Base-by-base conservation (phyloP, 2,888 invertebrate genomes). In the Ophion ellenae region DNA sequence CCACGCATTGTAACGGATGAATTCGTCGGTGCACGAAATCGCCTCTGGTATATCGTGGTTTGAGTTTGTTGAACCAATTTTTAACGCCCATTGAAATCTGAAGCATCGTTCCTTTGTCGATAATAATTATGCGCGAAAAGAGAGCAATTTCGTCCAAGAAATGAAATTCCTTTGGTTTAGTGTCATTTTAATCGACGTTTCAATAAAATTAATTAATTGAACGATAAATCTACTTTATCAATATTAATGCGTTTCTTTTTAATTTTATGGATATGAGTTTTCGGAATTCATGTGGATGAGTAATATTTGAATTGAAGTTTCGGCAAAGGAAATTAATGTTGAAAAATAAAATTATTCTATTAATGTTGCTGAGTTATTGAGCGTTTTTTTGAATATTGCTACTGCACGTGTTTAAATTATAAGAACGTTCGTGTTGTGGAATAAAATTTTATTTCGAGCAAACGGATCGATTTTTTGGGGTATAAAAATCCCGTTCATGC, bases 11-110 rank as follows among this genome's bases (percentile, higher is more conserved):
- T 40, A 36, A 20, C 59, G 40, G 32, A 11, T 40, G n/a, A 61
- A 61, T 74, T 61, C 73, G 40, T 74, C 40, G n/a, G 10, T 36
- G 14, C 61, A 24, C 11, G 11, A 74, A 61, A 74, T 61, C 32
- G 40, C 1, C 24, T 14, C 20, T 11, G 7, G 40, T n/a, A 6
- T 40, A 74, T 74, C 10, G 24, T 40, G 11, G 11, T 24, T 28
- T 32, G 3, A 28, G 9, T 53, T 53, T 53, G 53, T 53, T 17
- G 53, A 17, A 28, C 24, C 20, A 6, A 3, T 36, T 40, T 61
- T 36, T 11, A 2, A 24, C 36, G 32, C 7, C n/a, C 14, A n/a
- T 24, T n/a, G 57, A 57, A 17, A 59, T 1, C n/a, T 57, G 36
- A 71, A 3, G 36, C 0, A 28, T 7, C 7, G 36, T 59, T 36